phyloP scores from a whole-genome alignment of 2,113 vertebrate species.

The Pogonocichla stellata region DNA sequence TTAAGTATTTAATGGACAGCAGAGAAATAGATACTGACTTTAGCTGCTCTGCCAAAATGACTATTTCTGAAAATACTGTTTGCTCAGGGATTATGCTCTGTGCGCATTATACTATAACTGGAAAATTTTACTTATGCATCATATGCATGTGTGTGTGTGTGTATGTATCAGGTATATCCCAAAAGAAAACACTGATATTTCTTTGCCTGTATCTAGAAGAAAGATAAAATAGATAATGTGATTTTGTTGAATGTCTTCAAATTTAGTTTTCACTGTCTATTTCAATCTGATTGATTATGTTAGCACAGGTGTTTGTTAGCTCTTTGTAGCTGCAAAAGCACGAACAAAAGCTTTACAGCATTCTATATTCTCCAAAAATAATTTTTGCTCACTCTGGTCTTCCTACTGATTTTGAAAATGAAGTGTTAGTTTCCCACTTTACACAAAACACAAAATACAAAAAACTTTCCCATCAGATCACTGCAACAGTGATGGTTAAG shows the following conservation, averaged over 20 bases:
- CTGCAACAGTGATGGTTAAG: not conserved
- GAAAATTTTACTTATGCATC: not conserved
- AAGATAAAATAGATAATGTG: not conserved
- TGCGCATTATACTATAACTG: not conserved
- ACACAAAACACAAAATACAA: not conserved
- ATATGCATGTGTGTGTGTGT: not conserved
- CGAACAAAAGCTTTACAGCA: not conserved
- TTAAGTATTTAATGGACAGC: not conserved
- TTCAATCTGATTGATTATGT: not conserved
- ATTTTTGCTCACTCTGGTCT: not conserved
- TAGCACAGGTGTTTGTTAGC: not conserved
- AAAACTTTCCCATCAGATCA: not conserved
- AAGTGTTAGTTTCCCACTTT: not conserved
- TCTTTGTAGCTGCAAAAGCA: not conserved
- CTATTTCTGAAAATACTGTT: not conserved
- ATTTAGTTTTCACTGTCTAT: not conserved
- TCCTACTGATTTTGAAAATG: slow-evolving; percentile 22
- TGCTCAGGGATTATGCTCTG: not conserved
- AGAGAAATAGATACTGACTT: not conserved
- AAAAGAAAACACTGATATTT: not conserved
- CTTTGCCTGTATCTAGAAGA: not conserved
- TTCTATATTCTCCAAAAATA: not conserved
- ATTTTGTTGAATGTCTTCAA: not conserved
- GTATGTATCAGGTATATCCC: not conserved
- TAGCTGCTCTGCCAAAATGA: not conserved